Evolutionary conservation across 2,888 invertebrate genomes (phyloP), one percentile per base, ranked within the genome.

Genomic region (Neoascia interrupta): DNA sequence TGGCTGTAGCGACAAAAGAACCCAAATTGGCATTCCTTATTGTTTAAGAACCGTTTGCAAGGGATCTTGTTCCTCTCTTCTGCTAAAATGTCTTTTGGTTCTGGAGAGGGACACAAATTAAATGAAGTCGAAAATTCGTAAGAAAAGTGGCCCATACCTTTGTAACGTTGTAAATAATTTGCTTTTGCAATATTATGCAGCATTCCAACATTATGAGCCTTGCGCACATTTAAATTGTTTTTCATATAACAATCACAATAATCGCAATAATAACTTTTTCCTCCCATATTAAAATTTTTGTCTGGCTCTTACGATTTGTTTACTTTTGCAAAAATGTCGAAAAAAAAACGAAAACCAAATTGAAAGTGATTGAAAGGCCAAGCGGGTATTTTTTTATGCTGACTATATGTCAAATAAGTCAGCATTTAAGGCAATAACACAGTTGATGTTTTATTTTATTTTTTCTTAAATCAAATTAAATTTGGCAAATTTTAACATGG

Each of bases 221-320:
- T 87, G 0, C 88, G 85, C 4, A 88, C 85, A 81, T 86, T 86
- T 11, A 86, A 31, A 74, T 87, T 86, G 63, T 87, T 87, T 81
- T 87, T 88, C 83, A 88, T 84, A 70, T 82, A 87, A 66, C 88
- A 88, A 26, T 84, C 81, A 49, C 88, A 88, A 63, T 88, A 88
- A 73, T 88, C 88, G 61, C 88, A 88, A 58, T 83, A 88, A 83
- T 87, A 88, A 79, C 86, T 88, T 82, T 85, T 87, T 1, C 86
- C 86, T 1, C 87, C 88, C 88, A 88, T 86, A n/a, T n/a, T n/a
- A n/a, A n/a, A n/a, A n/a, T n/a, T n/a, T n/a, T n/a, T n/a, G n/a
- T n/a, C n/a, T n/a, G n/a, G n/a, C n/a, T n/a, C n/a, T n/a, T n/a
- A n/a, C n/a, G n/a, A n/a, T n/a, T n/a, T n/a, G n/a, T n/a, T n/a